Percentiles rank a stretch among this genome's conserved stretches.
Conservation (phyloP, 1,140 invertebrate genomes). For the Conopomorpha cramerella region DNA sequence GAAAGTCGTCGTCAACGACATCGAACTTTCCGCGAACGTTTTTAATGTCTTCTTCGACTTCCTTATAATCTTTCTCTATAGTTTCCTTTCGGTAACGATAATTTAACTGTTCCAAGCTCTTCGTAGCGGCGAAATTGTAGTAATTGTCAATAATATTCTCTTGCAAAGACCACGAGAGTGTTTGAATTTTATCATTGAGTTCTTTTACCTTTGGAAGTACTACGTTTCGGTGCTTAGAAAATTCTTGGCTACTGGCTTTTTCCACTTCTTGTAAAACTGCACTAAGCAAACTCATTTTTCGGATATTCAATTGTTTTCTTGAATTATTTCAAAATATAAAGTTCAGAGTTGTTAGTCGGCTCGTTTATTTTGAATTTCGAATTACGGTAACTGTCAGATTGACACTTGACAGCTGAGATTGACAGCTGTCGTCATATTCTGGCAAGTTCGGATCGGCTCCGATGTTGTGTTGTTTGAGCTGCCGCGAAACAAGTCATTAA, state of each 20-base stretch:
- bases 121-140: constrained; percentile 30
- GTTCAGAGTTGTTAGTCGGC: no score
- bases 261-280: constrained; percentile 25
- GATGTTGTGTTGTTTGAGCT: no score
- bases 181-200: constrained; percentile 30
- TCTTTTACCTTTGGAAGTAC: constrained; percentile 29
- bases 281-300: constrained; percentile 37
- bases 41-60: constrained; percentile 22
- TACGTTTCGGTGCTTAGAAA: constrained; percentile 26
- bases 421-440: no score
- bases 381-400: no score
- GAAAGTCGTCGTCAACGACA: constrained; percentile 25
- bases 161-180: constrained; percentile 36
- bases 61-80: constrained; percentile 17
- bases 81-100: constrained; percentile 36
- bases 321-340: no score
- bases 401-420: no score
- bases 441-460: no score
- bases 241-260: constrained; percentile 22
- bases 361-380: no score
- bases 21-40: no score
- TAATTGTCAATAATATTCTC: constrained; percentile 42
- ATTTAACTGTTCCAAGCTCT: constrained; percentile 42
- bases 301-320: no score
- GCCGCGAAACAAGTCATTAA: no score